Conservation (phyloP, 2,113 vertebrate genomes). For the Mormyrus lacerda region DNA sequence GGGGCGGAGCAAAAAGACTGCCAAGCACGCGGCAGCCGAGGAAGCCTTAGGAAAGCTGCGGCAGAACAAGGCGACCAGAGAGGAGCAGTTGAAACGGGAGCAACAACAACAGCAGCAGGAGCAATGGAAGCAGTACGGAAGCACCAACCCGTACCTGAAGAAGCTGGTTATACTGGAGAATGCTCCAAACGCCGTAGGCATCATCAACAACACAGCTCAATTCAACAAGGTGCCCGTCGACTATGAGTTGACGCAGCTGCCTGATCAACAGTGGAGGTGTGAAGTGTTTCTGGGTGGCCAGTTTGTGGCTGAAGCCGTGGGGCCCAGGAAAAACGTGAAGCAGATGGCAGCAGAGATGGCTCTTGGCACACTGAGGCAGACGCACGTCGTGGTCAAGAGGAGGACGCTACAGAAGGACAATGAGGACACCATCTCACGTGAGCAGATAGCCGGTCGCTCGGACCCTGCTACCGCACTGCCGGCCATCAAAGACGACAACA, state of each 20-base stretch:
- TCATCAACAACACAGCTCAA: constrained; percentile 88
- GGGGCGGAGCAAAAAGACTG: constrained; percentile 81
- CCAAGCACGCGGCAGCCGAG: constrained; percentile 80
- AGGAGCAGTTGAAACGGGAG: constrained; percentile 55
- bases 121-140: constrained; percentile 38
- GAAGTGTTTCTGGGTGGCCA: constrained; percentile 85
- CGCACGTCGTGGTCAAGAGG: constrained; percentile 88
- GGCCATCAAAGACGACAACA: constrained; percentile 94
- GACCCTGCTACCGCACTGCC: constrained; percentile 74
- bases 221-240: constrained; percentile 91
- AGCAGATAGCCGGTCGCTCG: constrained; percentile 80
- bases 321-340: constrained; percentile 88
- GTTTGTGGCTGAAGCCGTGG: constrained; percentile 80
- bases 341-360: constrained; percentile 85
- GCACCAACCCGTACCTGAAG: constrained; percentile 73
- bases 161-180: constrained; percentile 87
- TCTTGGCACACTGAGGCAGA: constrained; percentile 78
- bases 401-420: constrained; percentile 77
- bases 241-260: constrained; percentile 80
- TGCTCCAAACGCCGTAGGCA: constrained; percentile 80
- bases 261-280: constrained; percentile 81
- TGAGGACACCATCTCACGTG: constrained; percentile 80
- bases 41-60: constrained; percentile 80
- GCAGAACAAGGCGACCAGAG: constrained; percentile 70
- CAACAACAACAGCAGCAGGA: constrained; percentile 47